These are phyloP conservation scores for Aphelinus atriplicis DNA, from an alignment of 1,140 invertebrate species.

Conservation along the genomic window DNA sequence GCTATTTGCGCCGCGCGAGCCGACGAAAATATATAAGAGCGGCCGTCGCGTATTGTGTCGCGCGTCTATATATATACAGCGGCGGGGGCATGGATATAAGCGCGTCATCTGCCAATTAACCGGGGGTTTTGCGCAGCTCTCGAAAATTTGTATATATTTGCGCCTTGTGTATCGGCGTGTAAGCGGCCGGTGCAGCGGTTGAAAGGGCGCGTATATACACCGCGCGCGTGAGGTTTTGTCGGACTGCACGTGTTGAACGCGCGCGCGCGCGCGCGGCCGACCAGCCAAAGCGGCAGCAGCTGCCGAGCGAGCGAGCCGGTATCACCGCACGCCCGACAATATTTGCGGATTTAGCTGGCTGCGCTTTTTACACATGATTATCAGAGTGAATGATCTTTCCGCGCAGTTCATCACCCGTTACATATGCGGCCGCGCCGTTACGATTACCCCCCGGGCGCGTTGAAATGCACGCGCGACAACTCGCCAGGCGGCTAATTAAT, in stretches of 20 bases:
- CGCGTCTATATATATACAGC: conserved; percentile 23
- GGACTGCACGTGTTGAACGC: conserved; percentile 7
- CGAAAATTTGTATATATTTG: conserved; percentile 50
- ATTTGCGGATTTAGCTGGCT: conserved; percentile 18
- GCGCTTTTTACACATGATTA: conserved; percentile 17
- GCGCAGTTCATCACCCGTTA: neutral
- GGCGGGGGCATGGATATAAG: conserved; percentile 44
- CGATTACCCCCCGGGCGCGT: no score
- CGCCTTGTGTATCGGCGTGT: conserved; percentile 2
- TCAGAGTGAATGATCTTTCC: conserved; percentile 23
- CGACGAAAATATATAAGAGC: no score
- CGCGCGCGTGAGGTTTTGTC: neutral
- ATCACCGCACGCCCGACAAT: neutral
- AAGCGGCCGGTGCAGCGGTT: neutral
- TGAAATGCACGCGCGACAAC: no score
- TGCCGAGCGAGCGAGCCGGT: no score
- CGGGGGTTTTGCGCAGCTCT: conserved; percentile 29
- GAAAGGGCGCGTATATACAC: conserved; percentile 2
- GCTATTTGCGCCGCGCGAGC: no score
- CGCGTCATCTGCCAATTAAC: conserved; percentile 58
- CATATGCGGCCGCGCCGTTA: no score
- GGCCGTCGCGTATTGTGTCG: no score
- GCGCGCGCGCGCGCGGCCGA: neutral
- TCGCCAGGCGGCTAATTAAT: no score
- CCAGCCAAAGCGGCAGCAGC: neutral